Conservation (phyloP, 2,113 vertebrate species). For the Poicephalus meyeri region DNA sequence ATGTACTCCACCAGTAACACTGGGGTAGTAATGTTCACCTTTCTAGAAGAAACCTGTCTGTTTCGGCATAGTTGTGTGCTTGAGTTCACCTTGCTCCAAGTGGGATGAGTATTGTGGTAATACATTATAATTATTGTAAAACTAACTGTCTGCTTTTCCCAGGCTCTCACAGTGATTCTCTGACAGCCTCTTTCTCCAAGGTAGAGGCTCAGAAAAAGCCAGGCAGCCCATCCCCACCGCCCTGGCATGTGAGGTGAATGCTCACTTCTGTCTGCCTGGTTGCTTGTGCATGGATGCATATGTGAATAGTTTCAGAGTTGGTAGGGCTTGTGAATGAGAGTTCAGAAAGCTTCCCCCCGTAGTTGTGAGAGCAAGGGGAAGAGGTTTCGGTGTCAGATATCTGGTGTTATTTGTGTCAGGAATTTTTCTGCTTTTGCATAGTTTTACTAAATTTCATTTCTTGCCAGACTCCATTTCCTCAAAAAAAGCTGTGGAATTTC, state of each 20-base stretch:
- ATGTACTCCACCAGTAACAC: background rate
- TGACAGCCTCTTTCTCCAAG: background rate
- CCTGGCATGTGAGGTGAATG: background rate
- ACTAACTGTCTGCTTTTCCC: background rate
- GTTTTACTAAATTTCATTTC: background rate
- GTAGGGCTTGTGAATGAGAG: background rate
- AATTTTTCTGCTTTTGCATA: background rate
- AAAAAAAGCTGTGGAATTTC: conserved; percentile 48
- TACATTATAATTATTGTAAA: background rate
- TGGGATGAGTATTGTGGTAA: background rate
- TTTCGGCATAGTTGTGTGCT: background rate
- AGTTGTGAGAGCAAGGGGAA: background rate
- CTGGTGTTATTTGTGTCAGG: background rate
- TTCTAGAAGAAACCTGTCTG: background rate
- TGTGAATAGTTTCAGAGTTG: background rate
- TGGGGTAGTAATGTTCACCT: background rate
- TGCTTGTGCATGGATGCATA: rapidly evolving
- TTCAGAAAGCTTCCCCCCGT: background rate
- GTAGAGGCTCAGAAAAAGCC: background rate
- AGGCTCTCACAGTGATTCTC: background rate
- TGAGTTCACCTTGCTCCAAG: background rate
- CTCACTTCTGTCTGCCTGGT: background rate
- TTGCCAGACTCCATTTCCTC: conserved; percentile 39
- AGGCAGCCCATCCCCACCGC: background rate
- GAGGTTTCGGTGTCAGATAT: background rate